Base-by-base conservation (phyloP, 2,113 vertebrate species). In the Okapia johnstoni region DNA sequence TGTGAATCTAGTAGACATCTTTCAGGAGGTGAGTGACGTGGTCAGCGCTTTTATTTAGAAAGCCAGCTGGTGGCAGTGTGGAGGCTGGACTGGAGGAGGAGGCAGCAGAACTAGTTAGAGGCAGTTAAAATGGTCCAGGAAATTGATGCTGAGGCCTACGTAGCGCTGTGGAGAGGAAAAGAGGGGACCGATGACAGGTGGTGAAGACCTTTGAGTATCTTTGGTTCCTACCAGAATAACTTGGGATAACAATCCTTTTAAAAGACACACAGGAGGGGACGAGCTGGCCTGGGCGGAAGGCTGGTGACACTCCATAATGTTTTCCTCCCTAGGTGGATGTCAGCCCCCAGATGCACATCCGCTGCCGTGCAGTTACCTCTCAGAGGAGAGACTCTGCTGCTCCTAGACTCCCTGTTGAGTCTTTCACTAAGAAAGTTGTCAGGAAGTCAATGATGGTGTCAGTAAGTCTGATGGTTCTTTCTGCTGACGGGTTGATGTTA, bases 41-140 rank as follows among this genome's bases (percentile, higher is more conserved):
- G 97, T 97, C 97, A 98, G 94, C 86, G 61, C 76, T 95, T 98
- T 97, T 97, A 98, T 97, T 98, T 97, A 97, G 97, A 98, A 98
- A 96, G 94, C 98, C 97, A 97, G 98, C 97, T 98, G 98, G 98
- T 97, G 94, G 94, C 90, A 92, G 43, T 97, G 94, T 93, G 98
- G 98, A 97, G 96, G 97, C 97, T 46, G 90, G 81, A 76, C 96
- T 46, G 97, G 76, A 88, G 96, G 97, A 96, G 92, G 85, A 96
- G 66, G 98, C 85, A 90, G 81, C 97, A 95, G 94, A 93, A 92
- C 91, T 92, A 94, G 93, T 93, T 61, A 96, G 70, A 93, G 76
- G 94, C 90, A 96, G 93, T 97, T 85, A 97, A 98, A 97, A 95
- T 88, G 95, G 96, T 93, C 94, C 85, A 91, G 96, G 91, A 96